Evolutionary conservation across 2,113 vertebrate genomes (phyloP), one percentile per base, ranked within the genome.

Genomic region (Vulpes lagopus): DNA sequence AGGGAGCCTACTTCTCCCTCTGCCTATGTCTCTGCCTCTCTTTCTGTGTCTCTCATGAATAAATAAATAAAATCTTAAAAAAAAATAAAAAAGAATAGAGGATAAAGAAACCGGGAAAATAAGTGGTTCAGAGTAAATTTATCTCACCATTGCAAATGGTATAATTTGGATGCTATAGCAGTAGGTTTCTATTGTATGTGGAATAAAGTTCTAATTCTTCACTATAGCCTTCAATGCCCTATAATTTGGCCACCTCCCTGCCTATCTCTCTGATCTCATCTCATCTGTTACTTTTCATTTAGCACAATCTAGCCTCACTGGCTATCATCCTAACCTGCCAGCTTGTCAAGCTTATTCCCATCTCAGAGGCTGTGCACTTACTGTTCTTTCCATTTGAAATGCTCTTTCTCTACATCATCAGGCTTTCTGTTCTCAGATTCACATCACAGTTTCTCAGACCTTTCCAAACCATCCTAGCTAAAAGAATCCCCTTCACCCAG

Each of bases 341-440:
- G 32, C 38, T 27, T 79, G 38, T 74, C 32, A 73, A 62, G 15
- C 43, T 78, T 17, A 78, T 65, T 85, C 86, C 53, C 20, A 16
- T 78, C 23, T 78, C 32, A 82, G 62, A 23, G 25, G 19, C 67
- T 95, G 0, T 74, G 10, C 9, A 32, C 53, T 78, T 82, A 73
- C 6, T 90, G 11, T 49, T 87, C 43, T 94, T n/a, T 83, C 62
- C 25, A 23, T 95, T 86, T 90, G 85, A 96, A 83, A 87, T 95
- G 30, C 67, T 73, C 82, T 91, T 87, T 84, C 25, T 57, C 65
- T 38, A 53, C 9, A 67, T 86, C 35, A 49, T 71, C 32, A 91
- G n/a, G 49, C 22, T 84, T 95, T 87, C 23, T 95, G 0, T 65
- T 80, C 30, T 69, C 55, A 91, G 9, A 88, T 19, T 91, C 60